Evolutionary conservation across 2,888 invertebrate species (phyloP).

Genomic region (Andrena praecox): DNA sequence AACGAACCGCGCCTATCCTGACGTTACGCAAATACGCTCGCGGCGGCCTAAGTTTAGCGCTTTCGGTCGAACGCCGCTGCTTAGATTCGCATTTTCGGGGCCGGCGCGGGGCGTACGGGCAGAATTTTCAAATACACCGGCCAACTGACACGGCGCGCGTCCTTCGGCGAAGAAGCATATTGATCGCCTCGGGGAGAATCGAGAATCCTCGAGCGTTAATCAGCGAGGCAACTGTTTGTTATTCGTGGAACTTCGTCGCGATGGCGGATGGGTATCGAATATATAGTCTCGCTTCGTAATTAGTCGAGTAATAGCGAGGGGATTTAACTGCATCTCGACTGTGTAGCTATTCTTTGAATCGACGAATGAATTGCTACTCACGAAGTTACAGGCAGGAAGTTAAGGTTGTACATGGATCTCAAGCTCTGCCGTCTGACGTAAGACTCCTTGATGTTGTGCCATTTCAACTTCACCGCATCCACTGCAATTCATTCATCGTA

Average conservation of each 20-base stretch:
- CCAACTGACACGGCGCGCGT: background rate
- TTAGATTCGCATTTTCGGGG: constrained; percentile 21
- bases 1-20: background rate
- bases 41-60: constrained; percentile 25
- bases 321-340: too few relatives aligned
- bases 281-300: too few relatives aligned
- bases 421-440: constrained; percentile 11
- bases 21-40: constrained; percentile 35
- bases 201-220: constrained; percentile 1
- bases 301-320: too few relatives aligned
- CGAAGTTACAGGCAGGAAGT: background rate
- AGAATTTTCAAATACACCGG: constrained; percentile 6
- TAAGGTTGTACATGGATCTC: constrained; percentile 9
- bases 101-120: constrained; percentile 1
- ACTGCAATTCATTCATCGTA: constrained; percentile 6
- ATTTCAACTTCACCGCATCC: constrained; percentile 18
- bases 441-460: constrained; percentile 2
- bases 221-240: background rate
- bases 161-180: background rate
- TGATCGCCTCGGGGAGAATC: background rate
- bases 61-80: constrained; percentile 15
- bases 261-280: too few relatives aligned
- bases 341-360: too few relatives aligned
- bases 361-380: constrained; percentile 11
- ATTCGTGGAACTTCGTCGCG: background rate